A percentile compares a stretch with the other conserved stretches of the same genome.
Evolutionary conservation across 2,888 invertebrate species (phyloP).

Genomic region (Sphaeridia pumilis): DNA sequence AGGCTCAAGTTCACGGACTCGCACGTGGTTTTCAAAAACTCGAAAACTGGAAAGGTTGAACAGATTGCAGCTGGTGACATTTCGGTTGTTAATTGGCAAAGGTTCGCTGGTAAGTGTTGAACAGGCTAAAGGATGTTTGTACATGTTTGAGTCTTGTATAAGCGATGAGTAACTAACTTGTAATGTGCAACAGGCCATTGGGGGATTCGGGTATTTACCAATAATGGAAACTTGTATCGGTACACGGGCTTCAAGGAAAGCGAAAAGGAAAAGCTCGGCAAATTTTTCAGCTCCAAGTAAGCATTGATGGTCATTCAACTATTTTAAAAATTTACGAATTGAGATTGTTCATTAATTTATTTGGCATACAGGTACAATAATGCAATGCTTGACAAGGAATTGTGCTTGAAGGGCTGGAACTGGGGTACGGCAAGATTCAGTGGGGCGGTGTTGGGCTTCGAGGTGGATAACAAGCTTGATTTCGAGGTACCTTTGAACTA

Average conservation of each 20-base stretch:
- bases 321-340: not conserved
- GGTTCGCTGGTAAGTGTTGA: constrained; percentile 58
- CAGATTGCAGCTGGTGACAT: constrained; percentile 74
- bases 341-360: not conserved
- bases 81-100: constrained; percentile 81
- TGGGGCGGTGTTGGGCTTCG: constrained; percentile 73
- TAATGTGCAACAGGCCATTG: constrained; percentile 44
- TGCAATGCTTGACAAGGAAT: constrained; percentile 79
- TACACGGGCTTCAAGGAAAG: constrained; percentile 88
- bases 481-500: constrained; percentile 94
- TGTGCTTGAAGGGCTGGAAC: constrained; percentile 96
- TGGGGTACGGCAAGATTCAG: constrained; percentile 94
- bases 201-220: constrained; percentile 78
- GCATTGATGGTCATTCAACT: not conserved
- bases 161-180: not conserved
- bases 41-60: constrained; percentile 91
- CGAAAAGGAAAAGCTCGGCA: constrained; percentile 82
- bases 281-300: constrained; percentile 55
- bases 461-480: constrained; percentile 61
- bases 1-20: constrained; percentile 84
- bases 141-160: not conserved
- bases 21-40: constrained; percentile 83
- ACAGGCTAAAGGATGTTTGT: not conserved
- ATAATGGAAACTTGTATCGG: constrained; percentile 78
- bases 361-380: constrained; percentile 61